Evolutionary conservation across 2,888 invertebrate species (phyloP), one percentile per base, ranked within the genome.

Genomic region (Melolontha melolontha): DNA sequence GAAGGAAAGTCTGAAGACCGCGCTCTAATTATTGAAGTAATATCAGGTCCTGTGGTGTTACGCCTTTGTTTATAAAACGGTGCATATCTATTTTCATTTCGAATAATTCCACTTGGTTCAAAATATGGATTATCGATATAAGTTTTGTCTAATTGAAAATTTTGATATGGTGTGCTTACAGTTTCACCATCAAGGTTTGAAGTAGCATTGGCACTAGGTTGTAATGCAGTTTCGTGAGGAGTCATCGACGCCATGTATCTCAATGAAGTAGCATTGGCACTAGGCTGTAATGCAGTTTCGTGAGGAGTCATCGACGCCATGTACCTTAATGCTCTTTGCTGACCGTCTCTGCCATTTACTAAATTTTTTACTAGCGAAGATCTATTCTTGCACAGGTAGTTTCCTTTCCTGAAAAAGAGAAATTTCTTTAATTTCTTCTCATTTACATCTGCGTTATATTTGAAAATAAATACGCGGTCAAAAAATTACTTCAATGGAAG

Each of bases 321-420:
- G 22, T 22, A 22, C 4, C 50, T 50, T n/a, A 66, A 50, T 5
- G 57, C 66, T 29, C 12, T 66, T 12, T 66, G 57, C 14, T 66
- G 66, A 11, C 55, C 54, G 2, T 66, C 57, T 40, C 66, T 57
- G 40, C 55, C 55, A 6, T 27, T 34, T 16, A 47, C 41, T 50
- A 66, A 29, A 47, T 57, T 57, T 12, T 27, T 57, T 41, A 66
- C 40, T 2, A 66, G 12, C 34, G 55, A 57, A 4, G 66, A 59
- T 59, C 40, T 66, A 11, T 66, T 59, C 27, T 39, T 64, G n/a
- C 12, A 42, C 10, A 22, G 29, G 41, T 41, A 64, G 27, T 8
- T 27, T 14, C 52, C 22, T 14, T 22, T 64, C 12, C 64, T 64
- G 52, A 1, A 64, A 64, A 7, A 34, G 1, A 34, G 6, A 34